A percentile compares a stretch with the other conserved stretches of the same genome.
phyloP scores from a whole-genome alignment of 1,140 invertebrate genomes.

The Asbolus verrucosus region DNA sequence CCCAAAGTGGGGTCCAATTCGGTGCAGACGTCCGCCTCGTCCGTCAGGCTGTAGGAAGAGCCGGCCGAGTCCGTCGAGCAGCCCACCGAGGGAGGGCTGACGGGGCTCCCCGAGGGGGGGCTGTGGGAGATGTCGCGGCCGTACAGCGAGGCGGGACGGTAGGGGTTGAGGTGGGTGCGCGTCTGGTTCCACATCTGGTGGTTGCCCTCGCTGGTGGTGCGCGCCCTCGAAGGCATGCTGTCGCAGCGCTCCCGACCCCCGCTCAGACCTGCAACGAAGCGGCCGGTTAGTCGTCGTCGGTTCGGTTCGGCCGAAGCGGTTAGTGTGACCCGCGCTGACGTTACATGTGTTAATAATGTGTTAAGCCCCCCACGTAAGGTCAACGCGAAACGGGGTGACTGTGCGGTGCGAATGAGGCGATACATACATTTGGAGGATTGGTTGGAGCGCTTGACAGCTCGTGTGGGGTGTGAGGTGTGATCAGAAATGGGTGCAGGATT shows the following conservation, averaged over 20 bases:
- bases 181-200: constrained; percentile 59
- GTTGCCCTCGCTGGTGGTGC: constrained; percentile 73
- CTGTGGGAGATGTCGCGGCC: constrained; percentile 72
- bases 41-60: constrained; percentile 77
- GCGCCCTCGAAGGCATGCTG: constrained; percentile 79
- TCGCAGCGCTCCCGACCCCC: constrained; percentile 78
- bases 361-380: too few species aligned
- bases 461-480: constrained; percentile 51
- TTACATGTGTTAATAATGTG: too few species aligned
- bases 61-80: constrained; percentile 79
- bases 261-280: constrained; percentile 63
- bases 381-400: too few species aligned
- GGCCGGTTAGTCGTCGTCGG: not conserved
- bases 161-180: constrained; percentile 4
- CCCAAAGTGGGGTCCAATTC: constrained; percentile 61
- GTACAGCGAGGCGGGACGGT: constrained; percentile 65
- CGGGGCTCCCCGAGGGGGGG: constrained; percentile 73
- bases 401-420: constrained; percentile 40
- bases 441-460: constrained; percentile 55
- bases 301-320: too few species aligned
- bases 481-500: constrained; percentile 53
- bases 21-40: constrained; percentile 65
- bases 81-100: constrained; percentile 72
- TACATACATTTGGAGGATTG: constrained; percentile 62
- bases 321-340: too few species aligned